phyloP scores from a whole-genome alignment of 2,113 vertebrate species.

The Natator depressus region DNA sequence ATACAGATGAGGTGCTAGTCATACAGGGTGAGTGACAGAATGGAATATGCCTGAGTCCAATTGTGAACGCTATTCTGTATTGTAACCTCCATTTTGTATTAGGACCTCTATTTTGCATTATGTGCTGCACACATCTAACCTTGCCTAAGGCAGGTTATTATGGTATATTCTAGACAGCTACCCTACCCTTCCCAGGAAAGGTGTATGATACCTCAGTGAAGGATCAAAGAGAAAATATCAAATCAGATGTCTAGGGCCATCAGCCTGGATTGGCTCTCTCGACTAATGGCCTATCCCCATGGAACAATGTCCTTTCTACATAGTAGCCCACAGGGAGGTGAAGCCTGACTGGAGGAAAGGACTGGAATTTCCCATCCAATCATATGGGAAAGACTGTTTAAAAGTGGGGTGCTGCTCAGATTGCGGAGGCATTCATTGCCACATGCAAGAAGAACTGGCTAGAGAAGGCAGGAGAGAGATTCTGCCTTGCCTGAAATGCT shows the following conservation, averaged over 20 bases:
- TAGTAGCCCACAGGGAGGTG: background rate
- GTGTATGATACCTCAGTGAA: background rate
- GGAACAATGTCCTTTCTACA: rapidly evolving
- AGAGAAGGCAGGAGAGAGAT: background rate
- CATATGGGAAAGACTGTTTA: rapidly evolving
- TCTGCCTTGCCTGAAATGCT: background rate
- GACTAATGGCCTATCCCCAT: background rate
- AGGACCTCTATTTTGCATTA: background rate
- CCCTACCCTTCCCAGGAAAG: background rate
- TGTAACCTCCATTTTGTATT: background rate
- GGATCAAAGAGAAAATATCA: background rate
- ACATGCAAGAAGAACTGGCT: background rate
- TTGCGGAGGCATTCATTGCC: rapidly evolving
- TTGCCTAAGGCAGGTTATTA: background rate
- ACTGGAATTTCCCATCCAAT: background rate
- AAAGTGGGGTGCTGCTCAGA: background rate
- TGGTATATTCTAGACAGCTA: background rate
- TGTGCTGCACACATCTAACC: background rate
- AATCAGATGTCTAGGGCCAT: rapidly evolving
- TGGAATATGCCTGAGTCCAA: background rate
- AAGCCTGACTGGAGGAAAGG: rapidly evolving
- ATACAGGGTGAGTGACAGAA: background rate
- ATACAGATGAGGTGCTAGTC: background rate
- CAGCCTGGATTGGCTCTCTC: background rate
- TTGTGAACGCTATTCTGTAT: background rate